Conservation (phyloP, 2,888 invertebrate genomes). For the Leptura quadrifasciata region DNA sequence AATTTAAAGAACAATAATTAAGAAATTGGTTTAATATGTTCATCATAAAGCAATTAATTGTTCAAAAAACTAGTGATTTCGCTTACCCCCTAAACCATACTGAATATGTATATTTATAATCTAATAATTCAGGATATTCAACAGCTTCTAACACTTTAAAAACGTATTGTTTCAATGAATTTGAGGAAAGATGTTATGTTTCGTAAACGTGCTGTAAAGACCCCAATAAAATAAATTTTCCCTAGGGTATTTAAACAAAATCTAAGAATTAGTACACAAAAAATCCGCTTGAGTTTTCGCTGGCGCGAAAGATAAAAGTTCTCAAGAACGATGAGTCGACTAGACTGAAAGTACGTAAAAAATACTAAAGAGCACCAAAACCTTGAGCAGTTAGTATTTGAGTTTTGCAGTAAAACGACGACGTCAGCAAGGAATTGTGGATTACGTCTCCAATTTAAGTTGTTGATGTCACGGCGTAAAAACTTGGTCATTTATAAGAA, state of each 20-base stretch:
- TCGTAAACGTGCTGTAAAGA: neutral
- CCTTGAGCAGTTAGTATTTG: constrained; percentile 53
- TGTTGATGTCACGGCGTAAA: constrained; percentile 59
- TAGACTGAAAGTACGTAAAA: constrained; percentile 38
- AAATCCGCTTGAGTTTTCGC: neutral
- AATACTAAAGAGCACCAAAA: constrained; percentile 55
- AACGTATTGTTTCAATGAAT: neutral
- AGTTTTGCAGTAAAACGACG: constrained; percentile 47
- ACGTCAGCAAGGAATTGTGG: constrained; percentile 44
- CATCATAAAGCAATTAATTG: too few relatives aligned
- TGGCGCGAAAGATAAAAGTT: constrained; percentile 13
- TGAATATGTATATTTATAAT: too few relatives aligned
- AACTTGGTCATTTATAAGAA: constrained; percentile 53
- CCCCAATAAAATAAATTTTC: neutral
- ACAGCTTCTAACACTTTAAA: too few relatives aligned
- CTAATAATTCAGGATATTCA: too few relatives aligned
- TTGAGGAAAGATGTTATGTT: neutral
- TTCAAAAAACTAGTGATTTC: too few relatives aligned
- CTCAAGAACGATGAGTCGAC: constrained; percentile 6
- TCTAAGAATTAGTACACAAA: neutral
- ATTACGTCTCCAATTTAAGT: constrained; percentile 60
- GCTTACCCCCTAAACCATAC: too few relatives aligned
- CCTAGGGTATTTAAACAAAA: neutral
- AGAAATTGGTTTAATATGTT: too few relatives aligned
- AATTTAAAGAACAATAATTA: too few relatives aligned